Conservation (phyloP, 2,888 invertebrate genomes). For the Andrena dorsata region DNA sequence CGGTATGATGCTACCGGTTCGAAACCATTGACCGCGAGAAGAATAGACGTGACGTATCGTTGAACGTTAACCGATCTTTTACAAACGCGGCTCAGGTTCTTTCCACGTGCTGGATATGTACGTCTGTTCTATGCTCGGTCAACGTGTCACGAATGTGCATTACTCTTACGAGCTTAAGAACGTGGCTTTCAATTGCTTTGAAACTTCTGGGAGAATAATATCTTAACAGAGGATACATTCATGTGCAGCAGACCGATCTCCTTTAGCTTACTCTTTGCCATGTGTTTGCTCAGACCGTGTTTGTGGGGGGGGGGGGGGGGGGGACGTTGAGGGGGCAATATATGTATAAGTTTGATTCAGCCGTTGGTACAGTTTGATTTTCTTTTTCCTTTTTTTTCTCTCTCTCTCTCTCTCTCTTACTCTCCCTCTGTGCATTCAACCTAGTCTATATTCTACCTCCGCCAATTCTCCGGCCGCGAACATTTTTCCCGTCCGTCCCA, state of each 20-base stretch:
- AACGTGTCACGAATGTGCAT: conserved; percentile 6
- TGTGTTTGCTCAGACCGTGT: not conserved
- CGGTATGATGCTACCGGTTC: conserved; percentile 20
- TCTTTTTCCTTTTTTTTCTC: not conserved
- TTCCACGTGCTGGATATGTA: not conserved
- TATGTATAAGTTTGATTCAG: conserved; percentile 20
- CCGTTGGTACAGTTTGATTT: not conserved
- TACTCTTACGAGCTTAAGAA: not conserved
- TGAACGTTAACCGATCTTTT: not conserved
- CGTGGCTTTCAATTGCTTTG: conserved; percentile 24
- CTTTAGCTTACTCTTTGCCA: conserved; percentile 3
- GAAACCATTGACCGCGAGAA: conserved; percentile 17
- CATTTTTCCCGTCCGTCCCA: conserved; percentile 22
- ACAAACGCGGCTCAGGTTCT: too few species aligned
- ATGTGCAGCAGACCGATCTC: not conserved
- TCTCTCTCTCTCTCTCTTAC: not conserved
- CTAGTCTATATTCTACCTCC: conserved; percentile 30
- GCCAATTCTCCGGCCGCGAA: conserved; percentile 2
- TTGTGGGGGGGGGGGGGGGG: conserved; percentile 2
- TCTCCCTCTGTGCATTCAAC: not conserved
- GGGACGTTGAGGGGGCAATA: not conserved
- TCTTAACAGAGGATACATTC: not conserved
- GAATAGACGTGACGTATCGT: conserved; percentile 11
- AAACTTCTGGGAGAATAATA: not conserved
- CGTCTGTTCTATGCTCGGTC: conserved; percentile 11